A percentile compares a stretch with the other conserved stretches of the same genome.
Conservation (phyloP, 1,140 invertebrate species). For the Xylocopa sonorina region DNA sequence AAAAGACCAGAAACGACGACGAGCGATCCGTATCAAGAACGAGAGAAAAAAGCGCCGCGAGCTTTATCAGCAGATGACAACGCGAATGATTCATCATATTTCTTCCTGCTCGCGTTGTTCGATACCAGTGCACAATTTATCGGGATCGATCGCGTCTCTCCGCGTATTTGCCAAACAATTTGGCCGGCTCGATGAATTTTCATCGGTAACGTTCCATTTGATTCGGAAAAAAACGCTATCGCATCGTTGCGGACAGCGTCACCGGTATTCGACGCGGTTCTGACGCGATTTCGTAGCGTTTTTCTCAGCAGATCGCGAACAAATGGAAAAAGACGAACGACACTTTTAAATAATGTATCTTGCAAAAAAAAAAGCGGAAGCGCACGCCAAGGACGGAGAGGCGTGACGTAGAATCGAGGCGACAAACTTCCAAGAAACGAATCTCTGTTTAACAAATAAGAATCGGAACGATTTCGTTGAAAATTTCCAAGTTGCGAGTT, state of each 20-base stretch:
- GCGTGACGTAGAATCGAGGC: not conserved
- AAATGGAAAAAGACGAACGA: not conserved
- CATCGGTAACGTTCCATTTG: no score
- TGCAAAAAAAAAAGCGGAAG: not conserved
- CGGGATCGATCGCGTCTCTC: not conserved
- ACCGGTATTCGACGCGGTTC: not conserved
- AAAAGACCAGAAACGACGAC: not conserved
- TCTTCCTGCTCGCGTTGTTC: no score
- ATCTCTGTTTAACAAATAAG: not conserved
- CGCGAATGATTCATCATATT: not conserved
- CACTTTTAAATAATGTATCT: not conserved
- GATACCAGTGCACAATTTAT: not conserved
- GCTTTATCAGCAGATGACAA: slow-evolving; percentile 14
- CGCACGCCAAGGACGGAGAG: not conserved
- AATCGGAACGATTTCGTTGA: not conserved
- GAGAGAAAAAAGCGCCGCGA: not conserved
- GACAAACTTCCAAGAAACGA: not conserved
- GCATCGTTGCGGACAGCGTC: not conserved
- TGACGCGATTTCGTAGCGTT: no score
- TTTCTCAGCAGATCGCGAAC: no score
- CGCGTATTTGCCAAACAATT: not conserved
- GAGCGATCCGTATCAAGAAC: not conserved
- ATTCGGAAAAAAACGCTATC: not conserved
- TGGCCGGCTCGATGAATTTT: not conserved
- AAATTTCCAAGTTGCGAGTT: no score